Evolutionary conservation across 1,140 invertebrate genomes (phyloP).

Genomic region (Nylanderia fulva): DNA sequence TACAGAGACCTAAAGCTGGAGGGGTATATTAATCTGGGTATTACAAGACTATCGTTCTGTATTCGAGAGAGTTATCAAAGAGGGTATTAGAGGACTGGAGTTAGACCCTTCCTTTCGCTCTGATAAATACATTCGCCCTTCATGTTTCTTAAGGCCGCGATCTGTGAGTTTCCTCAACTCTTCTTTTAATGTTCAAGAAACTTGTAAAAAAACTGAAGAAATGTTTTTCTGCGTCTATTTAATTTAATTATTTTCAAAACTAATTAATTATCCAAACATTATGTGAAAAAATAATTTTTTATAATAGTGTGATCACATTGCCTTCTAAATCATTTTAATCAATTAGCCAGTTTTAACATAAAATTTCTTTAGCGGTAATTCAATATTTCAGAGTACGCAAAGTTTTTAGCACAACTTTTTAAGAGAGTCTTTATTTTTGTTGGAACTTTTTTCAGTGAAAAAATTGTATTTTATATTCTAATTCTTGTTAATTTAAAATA

Average conservation of each 20-base stretch:
- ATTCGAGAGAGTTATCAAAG: slow-evolving; percentile 65
- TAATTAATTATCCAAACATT: neutral
- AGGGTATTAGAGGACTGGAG: slow-evolving; percentile 52
- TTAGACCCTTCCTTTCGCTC: slow-evolving; percentile 42
- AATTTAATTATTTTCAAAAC: neutral
- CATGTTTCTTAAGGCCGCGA: slow-evolving; percentile 39
- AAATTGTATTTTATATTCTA: neutral
- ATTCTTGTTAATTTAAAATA: neutral
- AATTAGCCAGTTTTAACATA: too few species aligned
- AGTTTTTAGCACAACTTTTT: too few species aligned
- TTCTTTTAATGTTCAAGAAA: neutral
- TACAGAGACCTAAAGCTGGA: slow-evolving; percentile 76
- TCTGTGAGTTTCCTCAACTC: slow-evolving; percentile 21
- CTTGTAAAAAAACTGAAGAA: neutral
- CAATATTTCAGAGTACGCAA: too few species aligned
- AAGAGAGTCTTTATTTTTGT: too few species aligned
- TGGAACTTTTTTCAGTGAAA: neutral
- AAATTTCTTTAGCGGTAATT: too few species aligned
- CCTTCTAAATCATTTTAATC: too few species aligned
- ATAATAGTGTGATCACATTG: too few species aligned
- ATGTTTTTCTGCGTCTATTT: neutral
- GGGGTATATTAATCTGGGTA: slow-evolving; percentile 82
- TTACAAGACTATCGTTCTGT: slow-evolving; percentile 74
- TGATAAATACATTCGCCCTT: slow-evolving; percentile 30
- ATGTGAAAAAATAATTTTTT: too few species aligned